phyloP scores from a whole-genome alignment of 2,113 vertebrate species.

The Polyodon spathula region DNA sequence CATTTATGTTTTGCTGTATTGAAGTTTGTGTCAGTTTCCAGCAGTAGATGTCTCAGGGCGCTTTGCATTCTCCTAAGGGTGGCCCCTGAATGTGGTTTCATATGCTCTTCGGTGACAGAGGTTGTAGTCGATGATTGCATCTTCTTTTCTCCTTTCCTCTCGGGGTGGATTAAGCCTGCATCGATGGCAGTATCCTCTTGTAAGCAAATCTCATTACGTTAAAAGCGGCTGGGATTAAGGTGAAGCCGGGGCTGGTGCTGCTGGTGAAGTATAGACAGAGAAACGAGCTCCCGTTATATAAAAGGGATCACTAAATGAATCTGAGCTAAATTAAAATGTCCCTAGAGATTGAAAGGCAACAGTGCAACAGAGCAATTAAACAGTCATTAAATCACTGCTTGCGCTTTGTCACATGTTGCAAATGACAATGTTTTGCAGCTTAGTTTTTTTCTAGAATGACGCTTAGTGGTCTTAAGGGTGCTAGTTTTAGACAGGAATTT shows the following conservation, averaged over 20 bases:
- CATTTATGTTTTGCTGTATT: too few species aligned
- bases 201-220: conserved; percentile 15
- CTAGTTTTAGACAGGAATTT: too few species aligned
- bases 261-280: conserved; percentile 16
- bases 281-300: conserved; percentile 24
- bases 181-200: conserved; percentile 3
- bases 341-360: conserved; percentile 28
- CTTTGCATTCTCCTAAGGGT: too few species aligned
- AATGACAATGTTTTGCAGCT: conserved; percentile 30
- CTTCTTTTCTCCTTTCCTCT: background rate
- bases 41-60: too few species aligned
- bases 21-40: too few species aligned
- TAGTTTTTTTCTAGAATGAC: conserved; percentile 30
- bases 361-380: conserved; percentile 37
- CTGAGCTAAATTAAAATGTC: conserved; percentile 26
- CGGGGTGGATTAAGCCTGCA: conserved; percentile 8
- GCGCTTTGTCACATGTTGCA: conserved; percentile 12
- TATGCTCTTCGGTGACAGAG: too few species aligned
- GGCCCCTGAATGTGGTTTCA: too few species aligned
- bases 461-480: too few species aligned
- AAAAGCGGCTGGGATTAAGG: background rate
- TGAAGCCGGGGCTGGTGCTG: background rate
- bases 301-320: conserved; percentile 21
- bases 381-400: conserved; percentile 30
- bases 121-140: too few species aligned